Base-by-base conservation (phyloP, 2,888 invertebrate genomes). In the Trachelus tabidus region DNA sequence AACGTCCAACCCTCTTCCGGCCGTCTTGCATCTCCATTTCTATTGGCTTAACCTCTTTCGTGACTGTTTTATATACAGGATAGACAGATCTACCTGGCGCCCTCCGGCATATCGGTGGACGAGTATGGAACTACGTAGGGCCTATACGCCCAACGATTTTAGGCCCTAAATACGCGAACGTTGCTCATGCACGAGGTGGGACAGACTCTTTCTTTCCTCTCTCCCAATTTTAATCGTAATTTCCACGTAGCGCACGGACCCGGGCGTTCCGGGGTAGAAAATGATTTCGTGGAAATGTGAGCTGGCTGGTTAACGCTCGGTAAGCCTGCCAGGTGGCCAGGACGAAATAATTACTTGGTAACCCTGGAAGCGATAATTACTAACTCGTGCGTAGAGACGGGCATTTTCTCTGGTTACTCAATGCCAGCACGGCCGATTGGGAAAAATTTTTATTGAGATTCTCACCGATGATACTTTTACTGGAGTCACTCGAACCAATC, bases 1-100 rank as follows among this genome's bases (percentile, higher is more conserved):
- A 74, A 40, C 12, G 33, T 40, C 34, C 34, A n/a, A 30, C 74
- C 74, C 74, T 74, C 74, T 74, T 74, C 74, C 74, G 74, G 74
- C 23, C 71, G 12, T 23, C 23, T 56, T 23, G 23, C 23, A 56
- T 56, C 56, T 56, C 56, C 56, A 56, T 56, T 56, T 56, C 23
- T 56, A 56, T 56, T 56, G 56, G 56, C 9, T 23, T 56, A 56
- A 56, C 23, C 23, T 56, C 56, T 23, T 56, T 56, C 23, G 56
- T 56, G 56, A 56, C 56, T 56, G 23, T 56, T 56, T 56, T 56
- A 56, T 56, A 56, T 56, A 56, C 23, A 56, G 56, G 23, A 56
- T 23, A 3, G 23, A 56, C 56, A 56, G 40, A 56, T 56, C 40
- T 56, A 56, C 40, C 40, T 56, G 56, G 56, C 56, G 56, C 23